phyloP scores from a whole-genome alignment of 2,113 vertebrate species.

The Phaethornis superciliosus region DNA sequence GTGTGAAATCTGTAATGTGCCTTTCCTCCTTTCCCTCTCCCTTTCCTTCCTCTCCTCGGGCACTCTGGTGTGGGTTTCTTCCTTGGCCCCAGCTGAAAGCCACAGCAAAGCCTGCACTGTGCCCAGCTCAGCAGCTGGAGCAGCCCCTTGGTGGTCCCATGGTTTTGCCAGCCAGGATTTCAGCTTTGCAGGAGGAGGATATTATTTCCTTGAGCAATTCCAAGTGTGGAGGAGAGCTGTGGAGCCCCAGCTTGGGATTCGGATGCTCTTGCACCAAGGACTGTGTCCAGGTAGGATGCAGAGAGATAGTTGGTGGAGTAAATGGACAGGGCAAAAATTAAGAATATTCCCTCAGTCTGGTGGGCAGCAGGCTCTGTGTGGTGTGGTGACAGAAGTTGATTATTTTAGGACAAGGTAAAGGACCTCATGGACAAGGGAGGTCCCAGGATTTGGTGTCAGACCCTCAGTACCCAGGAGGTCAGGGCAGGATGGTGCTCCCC shows the following conservation, averaged over 20 bases:
- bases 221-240: accelerated
- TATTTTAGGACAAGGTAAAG: not conserved
- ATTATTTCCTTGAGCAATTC: not conserved
- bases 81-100: not conserved
- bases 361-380: not conserved
- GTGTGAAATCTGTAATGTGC: conserved; percentile 13
- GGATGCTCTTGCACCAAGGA: accelerated
- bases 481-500: not conserved
- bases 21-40: not conserved
- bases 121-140: not conserved
- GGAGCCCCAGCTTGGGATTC: accelerated
- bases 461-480: accelerated
- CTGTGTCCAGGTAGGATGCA: not conserved
- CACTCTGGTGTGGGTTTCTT: not conserved
- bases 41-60: not conserved
- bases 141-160: not conserved
- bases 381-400: accelerated
- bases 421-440: accelerated
- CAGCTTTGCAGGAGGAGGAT: not conserved
- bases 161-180: not conserved
- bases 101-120: accelerated
- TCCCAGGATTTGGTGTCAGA: not conserved
- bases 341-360: not conserved
- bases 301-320: not conserved
- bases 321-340: not conserved